A percentile compares a stretch with the other conserved stretches of the same genome.
Evolutionary conservation across 1,140 invertebrate genomes (phyloP).

Genomic region (Megathymus violae): DNA sequence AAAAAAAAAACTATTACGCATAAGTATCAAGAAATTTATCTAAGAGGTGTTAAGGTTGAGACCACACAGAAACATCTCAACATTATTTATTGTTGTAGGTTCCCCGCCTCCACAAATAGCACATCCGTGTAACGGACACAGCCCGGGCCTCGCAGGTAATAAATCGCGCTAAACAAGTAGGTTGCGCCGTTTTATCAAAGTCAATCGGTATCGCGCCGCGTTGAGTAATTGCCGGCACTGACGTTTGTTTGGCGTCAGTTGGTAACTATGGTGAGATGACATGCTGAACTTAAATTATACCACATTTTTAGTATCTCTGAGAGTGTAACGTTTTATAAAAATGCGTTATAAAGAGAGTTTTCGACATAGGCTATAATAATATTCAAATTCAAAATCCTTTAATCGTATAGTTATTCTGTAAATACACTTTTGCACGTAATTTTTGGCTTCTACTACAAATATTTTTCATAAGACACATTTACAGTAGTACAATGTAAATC

Average conservation of each 20-base stretch:
- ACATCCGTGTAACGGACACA: conserved; percentile 51
- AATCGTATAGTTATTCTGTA: no score
- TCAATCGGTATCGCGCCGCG: conserved; percentile 75
- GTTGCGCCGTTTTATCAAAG: conserved; percentile 82
- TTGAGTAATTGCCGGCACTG: conserved; percentile 70
- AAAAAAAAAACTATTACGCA: no score
- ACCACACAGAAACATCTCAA: background rate
- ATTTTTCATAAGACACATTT: no score
- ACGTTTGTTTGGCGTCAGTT: conserved; percentile 43
- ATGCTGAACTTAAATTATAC: conserved; percentile 14
- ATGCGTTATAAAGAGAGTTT: no score
- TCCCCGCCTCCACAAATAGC: conserved; percentile 48
- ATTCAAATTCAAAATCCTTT: no score
- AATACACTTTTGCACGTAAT: no score
- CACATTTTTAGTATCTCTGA: no score
- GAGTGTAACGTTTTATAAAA: no score
- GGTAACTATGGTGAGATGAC: background rate
- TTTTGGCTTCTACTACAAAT: no score
- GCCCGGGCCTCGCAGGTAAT: conserved; percentile 75
- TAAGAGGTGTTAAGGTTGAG: background rate
- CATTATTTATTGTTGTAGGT: background rate
- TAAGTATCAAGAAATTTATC: no score
- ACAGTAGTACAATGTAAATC: no score
- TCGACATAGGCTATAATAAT: no score
- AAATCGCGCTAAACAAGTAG: conserved; percentile 82